Evolutionary conservation across 2,113 vertebrate species (phyloP).

Genomic region (Pachyramphus minor): DNA sequence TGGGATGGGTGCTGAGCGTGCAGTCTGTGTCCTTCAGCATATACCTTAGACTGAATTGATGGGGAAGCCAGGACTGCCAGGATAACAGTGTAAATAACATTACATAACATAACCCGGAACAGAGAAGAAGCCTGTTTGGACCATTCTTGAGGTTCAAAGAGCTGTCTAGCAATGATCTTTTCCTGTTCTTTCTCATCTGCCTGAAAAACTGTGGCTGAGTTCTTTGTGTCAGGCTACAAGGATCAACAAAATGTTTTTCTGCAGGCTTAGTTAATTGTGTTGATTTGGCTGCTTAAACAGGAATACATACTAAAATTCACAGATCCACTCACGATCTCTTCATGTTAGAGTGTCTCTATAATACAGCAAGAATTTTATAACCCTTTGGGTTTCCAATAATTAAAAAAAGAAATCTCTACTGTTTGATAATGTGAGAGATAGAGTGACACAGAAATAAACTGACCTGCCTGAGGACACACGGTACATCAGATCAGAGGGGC

Average conservation of each 20-base stretch:
- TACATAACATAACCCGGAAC: background rate
- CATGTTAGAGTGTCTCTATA: background rate
- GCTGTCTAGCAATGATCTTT: background rate
- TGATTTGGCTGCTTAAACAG: background rate
- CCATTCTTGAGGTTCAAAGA: background rate
- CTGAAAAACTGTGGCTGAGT: background rate
- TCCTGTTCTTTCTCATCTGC: accelerated
- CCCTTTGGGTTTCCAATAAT: background rate
- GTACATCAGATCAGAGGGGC: background rate
- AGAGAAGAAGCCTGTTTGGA: background rate
- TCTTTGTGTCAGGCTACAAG: background rate
- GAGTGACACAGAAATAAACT: background rate
- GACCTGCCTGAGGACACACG: background rate
- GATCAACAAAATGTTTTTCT: background rate
- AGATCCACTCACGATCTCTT: accelerated
- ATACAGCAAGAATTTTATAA: background rate
- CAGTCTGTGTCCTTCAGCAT: background rate
- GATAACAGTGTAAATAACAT: background rate
- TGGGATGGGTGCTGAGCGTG: background rate
- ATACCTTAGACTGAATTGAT: background rate
- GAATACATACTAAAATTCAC: background rate
- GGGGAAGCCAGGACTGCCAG: background rate
- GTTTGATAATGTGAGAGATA: background rate
- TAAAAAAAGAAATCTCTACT: background rate
- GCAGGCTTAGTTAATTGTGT: background rate